These are phyloP conservation scores for Brotula barbata DNA, from an alignment of 2,797 vertebrate genomes.

Conservation along the genomic window DNA sequence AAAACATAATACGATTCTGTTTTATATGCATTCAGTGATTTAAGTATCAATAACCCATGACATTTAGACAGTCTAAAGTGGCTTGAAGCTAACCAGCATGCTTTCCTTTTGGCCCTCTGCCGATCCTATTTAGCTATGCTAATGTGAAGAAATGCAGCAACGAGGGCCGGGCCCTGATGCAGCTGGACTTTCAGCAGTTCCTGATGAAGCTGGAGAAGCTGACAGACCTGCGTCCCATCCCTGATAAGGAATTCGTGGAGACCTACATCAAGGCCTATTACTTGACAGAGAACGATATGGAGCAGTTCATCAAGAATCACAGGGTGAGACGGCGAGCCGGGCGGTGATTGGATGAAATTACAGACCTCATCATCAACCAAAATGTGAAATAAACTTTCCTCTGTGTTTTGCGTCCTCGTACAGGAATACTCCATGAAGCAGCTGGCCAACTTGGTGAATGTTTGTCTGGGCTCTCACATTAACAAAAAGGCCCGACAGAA, in stretches of 20 bases:
- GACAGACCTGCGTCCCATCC: constrained; percentile 97
- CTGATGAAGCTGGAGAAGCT: constrained; percentile 98
- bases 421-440: constrained; percentile 99
- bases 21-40: too few species aligned
- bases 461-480: constrained; percentile 96
- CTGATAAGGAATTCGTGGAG: constrained; percentile 99
- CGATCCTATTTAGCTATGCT: too few species aligned
- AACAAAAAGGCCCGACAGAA: constrained; percentile 99
- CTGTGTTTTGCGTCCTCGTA: not conserved
- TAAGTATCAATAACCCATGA: too few species aligned
- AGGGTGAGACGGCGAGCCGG: constrained; percentile 73
- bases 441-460: constrained; percentile 94
- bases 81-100: too few species aligned
- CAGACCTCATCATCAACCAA: too few species aligned
- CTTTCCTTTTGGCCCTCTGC: too few species aligned
- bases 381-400: too few species aligned
- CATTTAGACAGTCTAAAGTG: too few species aligned
- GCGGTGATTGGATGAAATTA: too few species aligned
- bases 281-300: constrained; percentile 98
- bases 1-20: too few species aligned
- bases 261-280: constrained; percentile 99
- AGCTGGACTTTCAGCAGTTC: constrained; percentile 98
- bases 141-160: constrained; percentile 99
- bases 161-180: constrained; percentile 98
- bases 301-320: constrained; percentile 97